Conservation (phyloP, 2,113 vertebrate species). For the Thamnaconus septentrionalis region DNA sequence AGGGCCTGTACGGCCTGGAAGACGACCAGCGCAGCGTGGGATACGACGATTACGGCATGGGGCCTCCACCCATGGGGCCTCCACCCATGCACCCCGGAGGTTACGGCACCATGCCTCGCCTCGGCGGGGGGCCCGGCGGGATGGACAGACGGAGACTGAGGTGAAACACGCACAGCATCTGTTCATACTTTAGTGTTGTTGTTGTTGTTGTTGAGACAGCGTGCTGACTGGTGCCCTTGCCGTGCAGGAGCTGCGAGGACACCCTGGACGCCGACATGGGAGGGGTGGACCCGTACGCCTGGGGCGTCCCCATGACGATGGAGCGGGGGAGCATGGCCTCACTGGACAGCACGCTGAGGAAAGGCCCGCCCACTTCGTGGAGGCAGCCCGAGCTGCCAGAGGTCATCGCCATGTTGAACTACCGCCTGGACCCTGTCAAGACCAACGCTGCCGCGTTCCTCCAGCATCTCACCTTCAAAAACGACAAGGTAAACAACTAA, state of each 20-base stretch:
- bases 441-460: slow-evolving; percentile 94
- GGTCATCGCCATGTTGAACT: slow-evolving; percentile 95
- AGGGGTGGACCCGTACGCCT: slow-evolving; percentile 83
- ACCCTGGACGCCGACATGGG: slow-evolving; percentile 88
- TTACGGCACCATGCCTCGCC: slow-evolving; percentile 87
- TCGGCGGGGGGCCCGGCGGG: slow-evolving; percentile 66
- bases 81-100: slow-evolving; percentile 79
- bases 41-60: slow-evolving; percentile 90
- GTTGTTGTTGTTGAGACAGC: not conserved
- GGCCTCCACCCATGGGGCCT: slow-evolving; percentile 72
- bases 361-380: slow-evolving; percentile 82
- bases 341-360: slow-evolving; percentile 90
- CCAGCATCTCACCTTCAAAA: slow-evolving; percentile 95
- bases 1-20: slow-evolving; percentile 85
- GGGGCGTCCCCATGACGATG: slow-evolving; percentile 76
- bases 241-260: slow-evolving; percentile 89
- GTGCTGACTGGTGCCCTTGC: too few relatives aligned
- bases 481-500: slow-evolving; percentile 82
- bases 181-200: not conserved
- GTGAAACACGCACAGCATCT: slow-evolving; percentile 60
- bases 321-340: slow-evolving; percentile 93
- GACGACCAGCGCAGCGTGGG: slow-evolving; percentile 92
- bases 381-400: slow-evolving; percentile 93
- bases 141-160: slow-evolving; percentile 84
- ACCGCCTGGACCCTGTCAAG: slow-evolving; percentile 91